Evolutionary conservation across 2,797 vertebrate species (phyloP).

Genomic region (Oreochromis mossambicus): DNA sequence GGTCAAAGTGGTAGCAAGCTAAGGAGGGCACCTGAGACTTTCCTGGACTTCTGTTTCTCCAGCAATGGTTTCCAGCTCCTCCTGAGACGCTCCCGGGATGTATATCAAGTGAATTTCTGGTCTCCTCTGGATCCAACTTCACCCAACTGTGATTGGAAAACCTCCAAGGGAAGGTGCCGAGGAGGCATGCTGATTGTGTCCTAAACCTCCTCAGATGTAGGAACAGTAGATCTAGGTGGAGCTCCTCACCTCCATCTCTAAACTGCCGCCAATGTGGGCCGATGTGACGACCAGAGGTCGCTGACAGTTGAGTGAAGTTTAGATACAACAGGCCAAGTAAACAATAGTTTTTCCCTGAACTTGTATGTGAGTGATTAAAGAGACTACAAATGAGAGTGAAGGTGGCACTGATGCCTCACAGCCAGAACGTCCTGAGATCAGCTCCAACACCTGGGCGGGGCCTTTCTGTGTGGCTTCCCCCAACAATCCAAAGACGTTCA

Average conservation of each 20-base stretch:
- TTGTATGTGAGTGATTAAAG: background rate
- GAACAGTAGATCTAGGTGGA: background rate
- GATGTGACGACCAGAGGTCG: background rate
- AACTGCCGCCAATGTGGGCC: background rate
- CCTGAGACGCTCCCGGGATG: accelerated
- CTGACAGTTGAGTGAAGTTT: background rate
- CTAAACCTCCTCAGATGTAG: background rate
- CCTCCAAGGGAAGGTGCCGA: background rate
- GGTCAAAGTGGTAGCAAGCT: background rate
- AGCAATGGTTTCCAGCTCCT: background rate
- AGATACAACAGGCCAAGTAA: background rate
- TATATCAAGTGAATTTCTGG: accelerated
- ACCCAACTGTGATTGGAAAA: background rate
- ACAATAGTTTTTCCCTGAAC: background rate
- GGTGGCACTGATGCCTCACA: too few relatives aligned
- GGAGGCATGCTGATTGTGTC: background rate
- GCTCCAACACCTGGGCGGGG: background rate
- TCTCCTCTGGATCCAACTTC: background rate
- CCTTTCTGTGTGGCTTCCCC: accelerated
- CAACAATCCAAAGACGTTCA: background rate
- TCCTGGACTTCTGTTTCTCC: background rate
- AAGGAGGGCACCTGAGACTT: background rate
- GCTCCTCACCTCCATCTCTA: background rate
- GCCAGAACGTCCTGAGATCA: background rate
- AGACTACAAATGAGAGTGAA: background rate